Percentiles rank a stretch among this genome's conserved stretches.
Conservation (phyloP, 2,888 invertebrate genomes). For the Hymenopus coronatus region DNA sequence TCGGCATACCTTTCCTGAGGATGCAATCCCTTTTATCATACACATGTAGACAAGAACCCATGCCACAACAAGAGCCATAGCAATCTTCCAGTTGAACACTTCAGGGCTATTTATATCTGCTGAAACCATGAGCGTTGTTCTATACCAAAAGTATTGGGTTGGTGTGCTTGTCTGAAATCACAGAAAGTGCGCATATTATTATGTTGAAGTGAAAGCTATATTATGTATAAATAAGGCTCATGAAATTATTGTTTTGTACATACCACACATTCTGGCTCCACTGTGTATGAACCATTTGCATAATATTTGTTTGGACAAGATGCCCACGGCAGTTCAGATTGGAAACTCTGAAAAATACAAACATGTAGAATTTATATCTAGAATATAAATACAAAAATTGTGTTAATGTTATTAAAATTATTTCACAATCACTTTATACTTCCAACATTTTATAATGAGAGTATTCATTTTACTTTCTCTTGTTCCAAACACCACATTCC, state of each 20-base stretch:
- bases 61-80: constrained; percentile 78
- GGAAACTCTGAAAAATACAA: constrained; percentile 65
- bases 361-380: neutral
- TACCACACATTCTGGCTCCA: constrained; percentile 79
- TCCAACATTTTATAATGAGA: too few relatives aligned
- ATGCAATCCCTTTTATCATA: constrained; percentile 97
- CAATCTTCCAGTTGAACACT: constrained; percentile 89
- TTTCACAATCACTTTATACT: too few relatives aligned
- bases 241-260: constrained; percentile 44
- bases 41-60: constrained; percentile 95
- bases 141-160: constrained; percentile 94
- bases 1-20: constrained; percentile 79
- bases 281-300: constrained; percentile 72
- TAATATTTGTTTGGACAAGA: constrained; percentile 84
- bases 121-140: constrained; percentile 86
- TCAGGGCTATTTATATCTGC: constrained; percentile 82
- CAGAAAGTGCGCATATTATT: neutral
- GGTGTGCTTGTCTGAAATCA: constrained; percentile 72
- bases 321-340: constrained; percentile 87
- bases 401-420: too few relatives aligned
- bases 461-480: too few relatives aligned
- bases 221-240: neutral
- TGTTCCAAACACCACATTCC: too few relatives aligned
- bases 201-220: too few relatives aligned
- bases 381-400: too few relatives aligned